These are phyloP conservation scores for Mythimna pallens DNA, from an alignment of 2,888 invertebrate species.

Conservation along the genomic window DNA sequence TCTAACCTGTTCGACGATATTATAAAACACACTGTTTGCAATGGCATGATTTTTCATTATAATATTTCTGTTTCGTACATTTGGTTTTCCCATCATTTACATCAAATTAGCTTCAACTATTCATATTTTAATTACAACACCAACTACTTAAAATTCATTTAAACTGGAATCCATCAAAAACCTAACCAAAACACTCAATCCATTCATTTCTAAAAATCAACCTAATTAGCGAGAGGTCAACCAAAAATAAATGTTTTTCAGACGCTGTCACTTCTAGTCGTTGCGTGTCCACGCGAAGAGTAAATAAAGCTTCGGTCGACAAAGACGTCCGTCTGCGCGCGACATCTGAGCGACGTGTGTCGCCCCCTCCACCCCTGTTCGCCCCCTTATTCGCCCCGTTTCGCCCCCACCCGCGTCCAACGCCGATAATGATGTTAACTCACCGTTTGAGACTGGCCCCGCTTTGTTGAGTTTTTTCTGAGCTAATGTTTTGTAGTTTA, in stretches of 20 bases:
- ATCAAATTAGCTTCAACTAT: too few species aligned
- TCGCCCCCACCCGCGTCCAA: constrained; percentile 72
- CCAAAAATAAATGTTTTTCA: constrained; percentile 69
- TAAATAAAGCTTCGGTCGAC: constrained; percentile 89
- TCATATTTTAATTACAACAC: not conserved
- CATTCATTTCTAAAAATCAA: constrained; percentile 55
- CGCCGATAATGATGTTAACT: constrained; percentile 90
- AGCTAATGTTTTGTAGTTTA: constrained; percentile 71
- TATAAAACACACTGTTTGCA: too few species aligned
- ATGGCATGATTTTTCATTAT: too few species aligned
- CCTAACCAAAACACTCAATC: constrained; percentile 27
- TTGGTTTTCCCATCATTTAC: too few species aligned
- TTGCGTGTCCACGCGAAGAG: constrained; percentile 78
- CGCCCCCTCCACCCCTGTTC: constrained; percentile 73
- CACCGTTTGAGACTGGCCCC: constrained; percentile 84
- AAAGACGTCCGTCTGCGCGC: constrained; percentile 90
- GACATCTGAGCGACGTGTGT: constrained; percentile 90
- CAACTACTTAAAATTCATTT: not conserved
- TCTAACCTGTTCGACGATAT: too few species aligned
- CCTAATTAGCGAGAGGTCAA: constrained; percentile 74
- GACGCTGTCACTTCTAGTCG: constrained; percentile 84
- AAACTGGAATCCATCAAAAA: constrained; percentile 12
- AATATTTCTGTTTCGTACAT: too few species aligned
- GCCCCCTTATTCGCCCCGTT: constrained; percentile 49
- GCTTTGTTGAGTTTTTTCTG: constrained; percentile 88